Evolutionary conservation across 2,797 vertebrate genomes (phyloP).

Genomic region (Bryconaethiops microstoma): DNA sequence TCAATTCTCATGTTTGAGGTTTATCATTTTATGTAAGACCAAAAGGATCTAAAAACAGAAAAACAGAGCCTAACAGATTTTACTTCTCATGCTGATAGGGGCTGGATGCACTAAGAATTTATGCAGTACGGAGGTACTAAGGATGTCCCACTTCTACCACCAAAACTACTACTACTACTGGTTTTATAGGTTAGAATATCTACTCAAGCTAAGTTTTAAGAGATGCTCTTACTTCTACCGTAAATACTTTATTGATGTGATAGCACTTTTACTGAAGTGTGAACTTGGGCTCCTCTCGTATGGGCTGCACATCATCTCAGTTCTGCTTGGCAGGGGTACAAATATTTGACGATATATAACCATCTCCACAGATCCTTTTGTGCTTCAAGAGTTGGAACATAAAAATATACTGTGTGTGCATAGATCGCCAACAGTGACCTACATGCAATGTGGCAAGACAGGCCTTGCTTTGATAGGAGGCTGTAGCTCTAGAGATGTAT

Average conservation of each 20-base stretch:
- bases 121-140: too few relatives aligned
- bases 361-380: slow-evolving; percentile 52
- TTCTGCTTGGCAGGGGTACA: background rate
- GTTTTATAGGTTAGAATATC: too few relatives aligned
- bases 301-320: background rate
- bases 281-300: background rate
- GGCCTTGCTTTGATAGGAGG: slow-evolving; percentile 61
- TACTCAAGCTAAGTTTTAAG: background rate
- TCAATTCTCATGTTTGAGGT: too few relatives aligned
- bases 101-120: background rate
- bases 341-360: slow-evolving; percentile 1
- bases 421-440: slow-evolving; percentile 72
- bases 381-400: slow-evolving; percentile 67
- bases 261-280: background rate
- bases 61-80: background rate
- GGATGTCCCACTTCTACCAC: too few relatives aligned
- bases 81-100: background rate
- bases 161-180: too few relatives aligned
- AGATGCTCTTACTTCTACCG: background rate
- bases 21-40: too few relatives aligned
- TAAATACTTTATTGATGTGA: background rate
- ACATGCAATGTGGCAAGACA: slow-evolving; percentile 70
- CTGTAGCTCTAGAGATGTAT: slow-evolving; percentile 18
- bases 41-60: too few relatives aligned
- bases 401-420: slow-evolving; percentile 79